Evolutionary conservation across 2,797 vertebrate species (phyloP).

Genomic region (Catostomus latipinnis): DNA sequence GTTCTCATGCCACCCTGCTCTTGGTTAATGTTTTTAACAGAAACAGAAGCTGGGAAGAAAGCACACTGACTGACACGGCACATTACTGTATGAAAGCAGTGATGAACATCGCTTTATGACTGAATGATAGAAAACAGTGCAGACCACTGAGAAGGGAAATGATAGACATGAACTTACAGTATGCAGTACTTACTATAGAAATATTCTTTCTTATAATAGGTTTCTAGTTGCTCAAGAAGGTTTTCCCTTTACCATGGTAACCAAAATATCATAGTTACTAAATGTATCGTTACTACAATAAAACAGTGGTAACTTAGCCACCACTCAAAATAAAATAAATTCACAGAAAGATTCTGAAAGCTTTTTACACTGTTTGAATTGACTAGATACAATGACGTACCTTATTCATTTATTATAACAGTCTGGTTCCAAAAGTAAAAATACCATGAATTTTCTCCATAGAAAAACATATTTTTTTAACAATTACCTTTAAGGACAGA

Average conservation of each 20-base stretch:
- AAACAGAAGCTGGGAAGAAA: constrained; percentile 6
- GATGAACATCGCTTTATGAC: neutral
- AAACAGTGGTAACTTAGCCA: no score
- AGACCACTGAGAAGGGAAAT: neutral
- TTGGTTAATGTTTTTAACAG: constrained; percentile 34
- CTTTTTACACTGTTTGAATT: no score
- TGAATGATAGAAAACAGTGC: neutral
- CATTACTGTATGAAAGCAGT: neutral
- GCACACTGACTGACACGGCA: neutral
- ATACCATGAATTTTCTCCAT: no score
- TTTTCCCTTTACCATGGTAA: neutral
- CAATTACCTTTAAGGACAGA: no score
- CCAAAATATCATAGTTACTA: neutral
- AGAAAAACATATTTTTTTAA: no score
- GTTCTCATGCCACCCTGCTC: constrained; percentile 1
- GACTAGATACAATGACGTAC: no score
- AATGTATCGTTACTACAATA: neutral
- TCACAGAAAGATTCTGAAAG: no score
- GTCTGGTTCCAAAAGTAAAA: no score
- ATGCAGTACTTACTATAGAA: no score
- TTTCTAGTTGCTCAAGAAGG: neutral
- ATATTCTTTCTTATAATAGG: neutral
- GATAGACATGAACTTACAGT: neutral
- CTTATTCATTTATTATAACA: no score
- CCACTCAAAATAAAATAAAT: no score